These are phyloP conservation scores for Trogon surrucura DNA, from an alignment of 2,113 vertebrate genomes.

Conservation along the genomic window DNA sequence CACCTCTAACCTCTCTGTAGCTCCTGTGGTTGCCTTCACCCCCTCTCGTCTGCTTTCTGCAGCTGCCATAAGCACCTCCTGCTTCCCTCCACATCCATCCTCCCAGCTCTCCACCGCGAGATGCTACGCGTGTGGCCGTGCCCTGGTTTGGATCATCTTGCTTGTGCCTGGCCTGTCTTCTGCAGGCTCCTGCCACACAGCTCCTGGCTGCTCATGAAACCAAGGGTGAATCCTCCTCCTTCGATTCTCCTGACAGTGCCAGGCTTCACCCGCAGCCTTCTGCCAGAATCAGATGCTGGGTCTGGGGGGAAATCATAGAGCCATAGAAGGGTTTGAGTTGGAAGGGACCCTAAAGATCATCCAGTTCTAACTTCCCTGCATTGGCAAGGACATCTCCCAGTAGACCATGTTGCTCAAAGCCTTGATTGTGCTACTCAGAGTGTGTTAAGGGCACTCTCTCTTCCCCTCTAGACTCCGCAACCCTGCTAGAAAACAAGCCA, in stretches of 20 bases:
- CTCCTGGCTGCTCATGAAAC: neutral
- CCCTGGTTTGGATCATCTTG: neutral
- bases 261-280: neutral
- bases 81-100: neutral
- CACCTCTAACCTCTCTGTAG: fast-evolving
- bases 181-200: neutral
- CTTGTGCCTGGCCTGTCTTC: neutral
- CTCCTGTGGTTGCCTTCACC: neutral
- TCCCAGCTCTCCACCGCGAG: fast-evolving
- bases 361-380: too few species aligned
- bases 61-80: neutral
- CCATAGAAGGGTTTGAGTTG: too few species aligned
- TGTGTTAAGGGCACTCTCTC: neutral
- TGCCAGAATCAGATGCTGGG: neutral
- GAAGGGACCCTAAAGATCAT: too few species aligned
- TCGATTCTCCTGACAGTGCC: neutral
- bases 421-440: neutral
- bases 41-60: neutral
- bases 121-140: fast-evolving
- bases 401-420: too few species aligned
- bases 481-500: neutral
- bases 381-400: too few species aligned
- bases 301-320: neutral
- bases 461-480: neutral
- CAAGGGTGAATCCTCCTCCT: neutral